A percentile compares a stretch with the other conserved stretches of the same genome.
phyloP scores from a whole-genome alignment of 2,797 vertebrate genomes.

The Lindbergichthys nudifrons region DNA sequence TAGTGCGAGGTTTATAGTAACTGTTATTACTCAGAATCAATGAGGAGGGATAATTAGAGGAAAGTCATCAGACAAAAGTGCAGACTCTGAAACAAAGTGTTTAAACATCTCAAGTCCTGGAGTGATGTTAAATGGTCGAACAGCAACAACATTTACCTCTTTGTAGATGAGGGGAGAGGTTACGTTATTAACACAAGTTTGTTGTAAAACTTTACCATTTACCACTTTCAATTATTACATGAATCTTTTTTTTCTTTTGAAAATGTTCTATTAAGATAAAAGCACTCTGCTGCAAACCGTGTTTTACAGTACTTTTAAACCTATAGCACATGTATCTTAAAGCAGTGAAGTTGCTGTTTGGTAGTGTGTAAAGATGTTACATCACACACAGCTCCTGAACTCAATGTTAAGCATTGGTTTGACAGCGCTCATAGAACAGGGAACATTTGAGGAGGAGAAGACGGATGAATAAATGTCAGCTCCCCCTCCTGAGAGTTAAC shows the following conservation, averaged over 20 bases:
- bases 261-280: neutral
- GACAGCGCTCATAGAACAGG: neutral
- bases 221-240: neutral
- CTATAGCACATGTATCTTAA: neutral
- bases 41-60: slow-evolving; percentile 1
- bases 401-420: neutral
- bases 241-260: neutral
- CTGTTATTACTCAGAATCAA: slow-evolving; percentile 7
- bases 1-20: slow-evolving; percentile 14
- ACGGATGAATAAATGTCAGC: neutral
- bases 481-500: neutral
- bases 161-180: slow-evolving; percentile 14
- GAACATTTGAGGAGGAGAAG: neutral
- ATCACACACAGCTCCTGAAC: neutral
- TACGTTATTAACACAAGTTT: slow-evolving; percentile 7
- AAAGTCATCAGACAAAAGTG: slow-evolving; percentile 18
- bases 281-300: slow-evolving; percentile 5
- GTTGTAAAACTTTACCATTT: slow-evolving; percentile 6
- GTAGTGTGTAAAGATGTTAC: slow-evolving; percentile 7
- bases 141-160: slow-evolving; percentile 1
- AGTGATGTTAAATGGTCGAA: neutral
- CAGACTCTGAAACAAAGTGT: neutral
- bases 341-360: neutral
- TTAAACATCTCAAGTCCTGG: neutral
- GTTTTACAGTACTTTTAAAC: slow-evolving; percentile 14